These are phyloP conservation scores for Meles meles DNA, from an alignment of 2,113 vertebrate genomes.

Conservation along the genomic window DNA sequence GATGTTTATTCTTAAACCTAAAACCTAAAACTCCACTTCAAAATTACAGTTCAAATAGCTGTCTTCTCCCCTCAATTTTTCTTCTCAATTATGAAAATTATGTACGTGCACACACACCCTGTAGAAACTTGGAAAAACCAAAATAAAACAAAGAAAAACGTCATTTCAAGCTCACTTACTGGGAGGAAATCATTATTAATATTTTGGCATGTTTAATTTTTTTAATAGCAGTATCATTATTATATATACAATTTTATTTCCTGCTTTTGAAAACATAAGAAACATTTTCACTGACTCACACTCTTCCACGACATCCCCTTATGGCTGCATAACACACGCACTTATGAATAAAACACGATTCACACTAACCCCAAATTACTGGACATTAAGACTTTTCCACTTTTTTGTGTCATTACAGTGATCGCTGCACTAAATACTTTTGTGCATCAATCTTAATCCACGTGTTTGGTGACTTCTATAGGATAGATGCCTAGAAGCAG, in stretches of 20 bases:
- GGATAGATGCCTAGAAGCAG: background rate
- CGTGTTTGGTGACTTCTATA: background rate
- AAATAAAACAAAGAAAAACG: conserved; percentile 17
- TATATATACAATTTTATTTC: background rate
- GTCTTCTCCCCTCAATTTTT: conserved; percentile 24
- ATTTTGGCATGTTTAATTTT: conserved; percentile 9
- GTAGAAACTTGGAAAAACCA: conserved; percentile 21
- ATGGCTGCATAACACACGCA: background rate
- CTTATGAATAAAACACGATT: background rate
- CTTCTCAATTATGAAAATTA: conserved; percentile 16
- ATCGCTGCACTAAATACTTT: background rate
- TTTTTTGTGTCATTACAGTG: background rate
- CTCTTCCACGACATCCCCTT: background rate
- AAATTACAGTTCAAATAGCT: background rate
- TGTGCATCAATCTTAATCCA: background rate
- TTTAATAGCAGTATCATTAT: background rate
- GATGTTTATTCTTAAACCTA: conserved; percentile 22
- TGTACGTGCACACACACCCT: background rate
- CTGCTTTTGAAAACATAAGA: conserved; percentile 17
- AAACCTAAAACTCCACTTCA: conserved; percentile 12
- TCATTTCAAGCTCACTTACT: background rate
- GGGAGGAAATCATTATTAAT: conserved; percentile 34
- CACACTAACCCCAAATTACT: background rate
- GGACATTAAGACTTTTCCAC: background rate
- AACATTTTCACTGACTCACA: background rate